These are phyloP conservation scores for Thumatha senex DNA, from an alignment of 2,888 invertebrate genomes.

Conservation along the genomic window DNA sequence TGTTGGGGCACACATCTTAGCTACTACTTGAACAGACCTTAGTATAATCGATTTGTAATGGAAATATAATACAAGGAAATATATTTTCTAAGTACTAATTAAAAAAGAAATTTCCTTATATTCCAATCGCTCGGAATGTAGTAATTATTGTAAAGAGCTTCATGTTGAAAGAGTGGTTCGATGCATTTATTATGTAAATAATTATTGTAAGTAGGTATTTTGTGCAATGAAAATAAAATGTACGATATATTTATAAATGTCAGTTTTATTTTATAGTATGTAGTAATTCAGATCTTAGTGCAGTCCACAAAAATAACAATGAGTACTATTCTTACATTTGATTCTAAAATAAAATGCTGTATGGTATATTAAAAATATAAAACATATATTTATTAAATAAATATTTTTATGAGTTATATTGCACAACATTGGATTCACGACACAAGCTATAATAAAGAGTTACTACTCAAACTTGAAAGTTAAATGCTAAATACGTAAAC, in stretches of 20 bases:
- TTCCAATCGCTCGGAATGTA: too few relatives aligned
- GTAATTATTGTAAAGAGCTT: too few relatives aligned
- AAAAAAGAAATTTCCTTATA: too few relatives aligned
- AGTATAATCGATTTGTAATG: too few relatives aligned
- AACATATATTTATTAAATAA: conserved; percentile 7
- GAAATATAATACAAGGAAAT: too few relatives aligned
- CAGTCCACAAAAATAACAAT: too few relatives aligned
- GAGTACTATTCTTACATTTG: conserved; percentile 1
- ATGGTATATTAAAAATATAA: conserved; percentile 2
- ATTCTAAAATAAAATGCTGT: conserved; percentile 7
- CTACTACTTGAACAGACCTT: too few relatives aligned
- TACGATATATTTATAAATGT: conserved; percentile 21
- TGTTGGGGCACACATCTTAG: too few relatives aligned
- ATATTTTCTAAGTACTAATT: too few relatives aligned
- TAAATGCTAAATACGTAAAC: too few relatives aligned
- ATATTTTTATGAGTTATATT: conserved; percentile 15
- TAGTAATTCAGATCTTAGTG: neutral
- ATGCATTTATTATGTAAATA: conserved; percentile 66
- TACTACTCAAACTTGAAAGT: neutral
- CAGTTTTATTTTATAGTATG: conserved; percentile 17
- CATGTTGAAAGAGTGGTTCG: too few relatives aligned
- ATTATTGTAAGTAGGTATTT: conserved; percentile 21
- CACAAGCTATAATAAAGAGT: conserved; percentile 16
- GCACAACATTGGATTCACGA: conserved; percentile 17
- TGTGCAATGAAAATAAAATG: conserved; percentile 25